Percentiles rank a stretch among this genome's conserved stretches.
phyloP scores from a whole-genome alignment of 1,140 invertebrate genomes.

The Microplitis demolitor region DNA sequence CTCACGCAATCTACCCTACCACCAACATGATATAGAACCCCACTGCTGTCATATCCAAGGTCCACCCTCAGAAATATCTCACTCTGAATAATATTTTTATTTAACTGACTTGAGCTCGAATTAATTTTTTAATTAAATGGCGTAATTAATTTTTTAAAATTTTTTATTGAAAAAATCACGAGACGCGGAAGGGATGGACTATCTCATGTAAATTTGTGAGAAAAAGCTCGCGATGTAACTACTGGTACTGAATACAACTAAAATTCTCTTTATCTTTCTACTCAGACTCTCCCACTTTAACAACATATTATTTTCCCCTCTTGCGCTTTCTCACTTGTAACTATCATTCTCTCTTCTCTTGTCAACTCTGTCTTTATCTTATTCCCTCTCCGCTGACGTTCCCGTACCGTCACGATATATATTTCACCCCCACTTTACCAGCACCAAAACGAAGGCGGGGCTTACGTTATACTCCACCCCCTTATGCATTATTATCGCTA shows the following conservation, averaged over 20 bases:
- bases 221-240: not conserved
- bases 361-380: constrained; percentile 21
- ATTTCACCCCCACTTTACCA: constrained; percentile 25
- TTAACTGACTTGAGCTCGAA: too few relatives aligned
- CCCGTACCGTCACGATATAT: not conserved
- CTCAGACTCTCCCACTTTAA: constrained; percentile 11
- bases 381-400: constrained; percentile 21
- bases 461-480: constrained; percentile 41
- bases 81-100: constrained; percentile 9
- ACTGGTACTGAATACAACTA: not conserved
- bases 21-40: constrained; percentile 18
- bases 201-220: too few relatives aligned
- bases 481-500: constrained; percentile 62
- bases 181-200: too few relatives aligned
- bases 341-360: constrained; percentile 20
- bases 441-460: constrained; percentile 36
- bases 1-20: constrained; percentile 12
- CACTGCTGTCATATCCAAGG: constrained; percentile 3
- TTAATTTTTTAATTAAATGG: too few relatives aligned
- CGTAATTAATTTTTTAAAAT: too few relatives aligned
- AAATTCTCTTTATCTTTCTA: constrained; percentile 20
- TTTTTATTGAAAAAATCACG: too few relatives aligned
- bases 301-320: constrained; percentile 11
- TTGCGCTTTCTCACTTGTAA: not conserved
- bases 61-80: constrained; percentile 32